Conservation (phyloP, 2,888 invertebrate species). For the Thera britannica region DNA sequence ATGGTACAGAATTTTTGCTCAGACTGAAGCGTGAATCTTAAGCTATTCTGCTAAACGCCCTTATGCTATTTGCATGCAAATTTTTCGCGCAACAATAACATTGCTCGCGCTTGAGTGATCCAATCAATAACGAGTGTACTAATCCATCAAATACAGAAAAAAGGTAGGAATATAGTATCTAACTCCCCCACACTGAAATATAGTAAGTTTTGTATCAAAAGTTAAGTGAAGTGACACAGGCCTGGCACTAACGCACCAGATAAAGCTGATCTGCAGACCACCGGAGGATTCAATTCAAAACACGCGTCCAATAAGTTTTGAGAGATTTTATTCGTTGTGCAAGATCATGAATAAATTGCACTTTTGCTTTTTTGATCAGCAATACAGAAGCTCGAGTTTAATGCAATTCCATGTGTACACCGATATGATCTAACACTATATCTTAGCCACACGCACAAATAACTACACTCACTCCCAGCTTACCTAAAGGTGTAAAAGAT, state of each 20-base stretch:
- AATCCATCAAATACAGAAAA: too few relatives aligned
- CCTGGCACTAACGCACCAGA: slow-evolving; percentile 18
- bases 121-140: not conserved
- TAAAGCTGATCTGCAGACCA: slow-evolving; percentile 50
- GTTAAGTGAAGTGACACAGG: slow-evolving; percentile 5
- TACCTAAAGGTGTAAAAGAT: not conserved
- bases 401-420: slow-evolving; percentile 4
- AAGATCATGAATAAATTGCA: slow-evolving; percentile 37
- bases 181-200: too few relatives aligned
- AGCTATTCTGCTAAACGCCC: too few relatives aligned
- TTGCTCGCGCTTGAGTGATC: not conserved
- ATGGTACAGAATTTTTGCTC: too few relatives aligned
- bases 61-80: too few relatives aligned
- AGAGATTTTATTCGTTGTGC: slow-evolving; percentile 36
- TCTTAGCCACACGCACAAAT: too few relatives aligned
- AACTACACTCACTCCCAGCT: not conserved
- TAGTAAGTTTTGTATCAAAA: not conserved
- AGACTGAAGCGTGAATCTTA: too few relatives aligned
- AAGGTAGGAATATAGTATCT: too few relatives aligned
- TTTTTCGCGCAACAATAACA: not conserved
- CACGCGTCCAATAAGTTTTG: slow-evolving; percentile 35
- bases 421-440: not conserved
- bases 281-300: slow-evolving; percentile 43
- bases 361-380: slow-evolving; percentile 33
- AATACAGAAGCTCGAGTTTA: slow-evolving; percentile 15